Percentiles rank a stretch among this genome's conserved stretches.
Evolutionary conservation across 2,113 vertebrate species (phyloP).

Genomic region (Aviceda subcristata): DNA sequence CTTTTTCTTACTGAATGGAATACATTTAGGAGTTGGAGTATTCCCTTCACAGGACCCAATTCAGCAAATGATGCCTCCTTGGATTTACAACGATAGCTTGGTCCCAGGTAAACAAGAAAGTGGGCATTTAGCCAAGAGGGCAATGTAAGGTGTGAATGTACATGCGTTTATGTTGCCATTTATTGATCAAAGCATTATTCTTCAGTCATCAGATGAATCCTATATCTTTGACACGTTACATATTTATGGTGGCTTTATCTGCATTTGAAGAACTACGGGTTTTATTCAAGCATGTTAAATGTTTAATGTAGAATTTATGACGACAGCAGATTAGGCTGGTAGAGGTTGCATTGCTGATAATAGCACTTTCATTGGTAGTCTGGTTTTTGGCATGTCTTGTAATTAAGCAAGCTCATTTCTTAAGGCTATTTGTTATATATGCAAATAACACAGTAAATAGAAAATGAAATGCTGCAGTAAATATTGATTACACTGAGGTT

Average conservation of each 20-base stretch:
- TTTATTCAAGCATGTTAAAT: neutral
- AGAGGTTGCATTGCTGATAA: neutral
- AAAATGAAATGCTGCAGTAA: neutral
- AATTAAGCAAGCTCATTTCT: constrained; percentile 11
- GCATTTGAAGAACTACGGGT: neutral
- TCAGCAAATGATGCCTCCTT: constrained; percentile 89
- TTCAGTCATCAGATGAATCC: neutral
- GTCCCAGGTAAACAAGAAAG: constrained; percentile 84
- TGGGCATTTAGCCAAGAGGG: neutral
- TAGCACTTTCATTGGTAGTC: neutral
- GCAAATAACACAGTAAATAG: neutral
- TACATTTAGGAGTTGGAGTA: constrained; percentile 82
- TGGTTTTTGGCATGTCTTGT: neutral
- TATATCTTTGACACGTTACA: rapidly evolving
- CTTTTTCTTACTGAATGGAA: neutral
- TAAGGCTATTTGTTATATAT: neutral
- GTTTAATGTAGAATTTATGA: neutral
- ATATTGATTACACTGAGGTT: constrained; percentile 1
- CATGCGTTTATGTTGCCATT: rapidly evolving
- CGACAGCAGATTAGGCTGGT: neutral
- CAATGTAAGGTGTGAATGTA: neutral
- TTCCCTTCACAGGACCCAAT: constrained; percentile 91
- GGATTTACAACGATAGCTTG: constrained; percentile 93
- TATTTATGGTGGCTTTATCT: neutral
- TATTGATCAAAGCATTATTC: neutral